Conservation (phyloP, 2,888 invertebrate species). For the Lordiphosa andalusiaca region DNA sequence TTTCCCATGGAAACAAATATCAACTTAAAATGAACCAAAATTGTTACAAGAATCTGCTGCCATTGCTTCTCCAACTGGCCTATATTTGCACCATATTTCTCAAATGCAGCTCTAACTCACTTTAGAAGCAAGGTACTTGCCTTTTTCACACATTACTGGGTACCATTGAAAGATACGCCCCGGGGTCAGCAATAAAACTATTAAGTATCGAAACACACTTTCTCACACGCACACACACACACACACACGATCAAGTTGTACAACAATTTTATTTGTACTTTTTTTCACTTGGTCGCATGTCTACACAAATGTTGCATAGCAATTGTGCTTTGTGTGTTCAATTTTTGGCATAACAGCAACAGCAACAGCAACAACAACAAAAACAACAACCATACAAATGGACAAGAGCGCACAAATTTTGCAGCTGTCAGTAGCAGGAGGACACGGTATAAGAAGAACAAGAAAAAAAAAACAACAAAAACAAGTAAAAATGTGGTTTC, state of each 20-base stretch:
- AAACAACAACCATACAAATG: conserved; percentile 54
- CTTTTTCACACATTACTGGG: conserved; percentile 6
- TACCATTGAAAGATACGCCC: conserved; percentile 16
- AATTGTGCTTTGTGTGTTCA: conserved; percentile 53
- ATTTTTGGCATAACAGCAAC: conserved; percentile 39
- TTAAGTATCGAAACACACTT: conserved; percentile 24
- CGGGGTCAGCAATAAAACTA: conserved; percentile 58
- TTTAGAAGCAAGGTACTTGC: conserved; percentile 54
- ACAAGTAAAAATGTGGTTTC: conserved; percentile 37
- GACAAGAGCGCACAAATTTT: conserved; percentile 67
- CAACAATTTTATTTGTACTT: conserved; percentile 55
- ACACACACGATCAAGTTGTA: conserved; percentile 39
- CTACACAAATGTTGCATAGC: conserved; percentile 70
- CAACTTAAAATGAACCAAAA: neutral
- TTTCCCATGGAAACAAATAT: too few species aligned
- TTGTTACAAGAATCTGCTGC: neutral
- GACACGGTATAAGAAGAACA: conserved; percentile 40
- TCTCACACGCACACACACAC: conserved; percentile 11
- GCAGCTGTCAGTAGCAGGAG: conserved; percentile 58
- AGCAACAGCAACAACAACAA: conserved; percentile 24
- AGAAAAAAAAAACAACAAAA: conserved; percentile 7
- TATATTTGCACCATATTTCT: conserved; percentile 50
- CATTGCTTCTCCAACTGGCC: too few species aligned
- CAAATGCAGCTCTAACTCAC: conserved; percentile 65
- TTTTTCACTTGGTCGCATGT: conserved; percentile 38